phyloP scores from a whole-genome alignment of 2,888 invertebrate genomes.

The Alloscopus bannaensis region DNA sequence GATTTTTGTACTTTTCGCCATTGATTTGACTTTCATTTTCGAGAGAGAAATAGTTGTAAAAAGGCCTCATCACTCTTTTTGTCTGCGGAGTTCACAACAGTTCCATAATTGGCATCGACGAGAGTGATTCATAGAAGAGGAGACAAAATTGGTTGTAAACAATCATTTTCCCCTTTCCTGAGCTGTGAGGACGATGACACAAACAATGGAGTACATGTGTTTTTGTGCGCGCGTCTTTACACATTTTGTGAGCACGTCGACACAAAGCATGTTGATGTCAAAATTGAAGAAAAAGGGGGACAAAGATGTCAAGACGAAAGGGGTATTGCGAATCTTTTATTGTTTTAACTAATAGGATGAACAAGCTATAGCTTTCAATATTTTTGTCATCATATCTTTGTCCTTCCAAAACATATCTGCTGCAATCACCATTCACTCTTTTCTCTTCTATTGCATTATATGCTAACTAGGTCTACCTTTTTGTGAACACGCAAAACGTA shows the following conservation, averaged over 20 bases:
- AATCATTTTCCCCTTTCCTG: constrained; percentile 31
- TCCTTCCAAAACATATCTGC: too few relatives aligned
- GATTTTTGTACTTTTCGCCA: too few relatives aligned
- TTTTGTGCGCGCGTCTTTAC: neutral
- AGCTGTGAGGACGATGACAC: neutral
- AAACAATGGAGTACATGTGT: neutral
- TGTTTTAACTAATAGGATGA: too few relatives aligned
- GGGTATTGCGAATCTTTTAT: neutral
- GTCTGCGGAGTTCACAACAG: neutral
- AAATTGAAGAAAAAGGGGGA: neutral
- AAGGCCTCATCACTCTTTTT: too few relatives aligned
- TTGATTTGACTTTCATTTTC: constrained; percentile 43
- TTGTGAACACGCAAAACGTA: too few relatives aligned
- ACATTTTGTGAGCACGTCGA: neutral
- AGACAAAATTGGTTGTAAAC: neutral
- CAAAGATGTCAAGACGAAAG: too few relatives aligned
- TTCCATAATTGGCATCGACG: constrained; percentile 42
- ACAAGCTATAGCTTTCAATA: too few relatives aligned
- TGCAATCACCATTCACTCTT: too few relatives aligned
- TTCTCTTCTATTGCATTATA: too few relatives aligned
- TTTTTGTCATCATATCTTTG: too few relatives aligned
- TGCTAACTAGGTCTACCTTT: too few relatives aligned
- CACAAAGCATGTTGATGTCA: neutral
- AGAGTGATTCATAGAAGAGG: constrained; percentile 24
- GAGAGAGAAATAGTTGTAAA: too few relatives aligned